Percentiles rank a stretch among this genome's conserved stretches.
phyloP scores from a whole-genome alignment of 2,113 vertebrate species.

The Epinephelus moara region DNA sequence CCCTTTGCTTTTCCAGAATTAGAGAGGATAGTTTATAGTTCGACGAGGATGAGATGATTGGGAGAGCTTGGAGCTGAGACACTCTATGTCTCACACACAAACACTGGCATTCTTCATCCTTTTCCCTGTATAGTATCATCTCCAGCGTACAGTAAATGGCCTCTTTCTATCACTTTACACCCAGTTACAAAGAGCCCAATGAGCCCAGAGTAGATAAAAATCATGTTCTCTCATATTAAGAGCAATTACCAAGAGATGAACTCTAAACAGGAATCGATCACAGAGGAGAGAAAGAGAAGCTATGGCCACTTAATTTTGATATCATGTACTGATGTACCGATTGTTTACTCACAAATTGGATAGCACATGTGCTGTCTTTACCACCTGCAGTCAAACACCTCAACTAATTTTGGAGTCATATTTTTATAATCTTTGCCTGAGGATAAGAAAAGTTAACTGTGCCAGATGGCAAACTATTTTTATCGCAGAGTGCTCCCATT shows the following conservation, averaged over 20 bases:
- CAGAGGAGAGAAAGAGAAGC: background rate
- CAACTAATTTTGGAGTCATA: slow-evolving; percentile 28
- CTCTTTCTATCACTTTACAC: slow-evolving; percentile 10
- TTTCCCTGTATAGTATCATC: background rate
- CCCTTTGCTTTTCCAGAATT: slow-evolving; percentile 11
- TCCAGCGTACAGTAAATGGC: slow-evolving; percentile 4
- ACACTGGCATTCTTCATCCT: background rate
- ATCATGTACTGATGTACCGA: slow-evolving; percentile 5
- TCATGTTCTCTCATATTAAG: slow-evolving; percentile 16
- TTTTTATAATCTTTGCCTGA: slow-evolving; percentile 51
- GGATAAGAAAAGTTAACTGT: slow-evolving; percentile 61
- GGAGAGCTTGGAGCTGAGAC: background rate
- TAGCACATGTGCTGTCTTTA: slow-evolving; percentile 19
- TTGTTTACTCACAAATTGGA: slow-evolving; percentile 26
- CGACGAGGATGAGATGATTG: slow-evolving; percentile 20
- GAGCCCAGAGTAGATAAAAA: slow-evolving; percentile 10
- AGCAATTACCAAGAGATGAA: background rate
- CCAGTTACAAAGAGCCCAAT: background rate
- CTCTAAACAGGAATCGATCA: slow-evolving; percentile 4
- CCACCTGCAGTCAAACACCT: slow-evolving; percentile 23
- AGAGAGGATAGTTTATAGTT: slow-evolving; percentile 16
- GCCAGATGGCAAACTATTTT: slow-evolving; percentile 63
- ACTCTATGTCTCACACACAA: slow-evolving; percentile 5
- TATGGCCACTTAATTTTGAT: slow-evolving; percentile 8
- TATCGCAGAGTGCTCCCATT: slow-evolving; percentile 63